These are phyloP conservation scores for Bombyx mandarina DNA, from an alignment of 1,140 invertebrate genomes.

Conservation along the genomic window DNA sequence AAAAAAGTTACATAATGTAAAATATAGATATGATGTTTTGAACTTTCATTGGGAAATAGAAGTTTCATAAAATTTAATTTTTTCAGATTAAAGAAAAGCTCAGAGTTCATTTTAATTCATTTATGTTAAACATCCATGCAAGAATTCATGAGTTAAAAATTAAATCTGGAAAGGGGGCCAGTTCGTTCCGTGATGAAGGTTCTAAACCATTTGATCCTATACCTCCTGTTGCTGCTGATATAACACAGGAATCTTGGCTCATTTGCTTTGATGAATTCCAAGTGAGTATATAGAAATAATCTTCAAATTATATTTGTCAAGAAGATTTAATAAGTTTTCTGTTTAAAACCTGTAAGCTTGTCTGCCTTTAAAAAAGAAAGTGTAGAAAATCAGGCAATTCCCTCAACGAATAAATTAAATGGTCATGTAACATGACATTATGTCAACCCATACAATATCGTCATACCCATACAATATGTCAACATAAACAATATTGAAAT, in stretches of 20 bases:
- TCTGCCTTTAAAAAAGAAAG: no score
- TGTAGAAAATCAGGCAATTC: no score
- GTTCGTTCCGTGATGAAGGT: slow-evolving; percentile 76
- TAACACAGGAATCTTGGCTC: slow-evolving; percentile 89
- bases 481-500: no score
- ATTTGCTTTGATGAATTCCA: slow-evolving; percentile 99
- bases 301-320: no score
- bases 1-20: neutral
- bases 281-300: slow-evolving; percentile 68
- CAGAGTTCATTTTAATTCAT: slow-evolving; percentile 96
- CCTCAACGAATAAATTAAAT: no score
- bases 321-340: no score
- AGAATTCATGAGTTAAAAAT: slow-evolving; percentile 87
- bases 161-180: slow-evolving; percentile 73
- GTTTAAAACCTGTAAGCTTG: no score
- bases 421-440: no score
- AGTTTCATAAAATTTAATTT: neutral
- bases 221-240: slow-evolving; percentile 89
- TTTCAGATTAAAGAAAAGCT: slow-evolving; percentile 77
- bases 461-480: no score
- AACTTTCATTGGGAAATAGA: neutral
- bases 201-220: slow-evolving; percentile 93
- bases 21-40: neutral
- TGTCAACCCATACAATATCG: no score
- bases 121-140: slow-evolving; percentile 97